Percentiles rank a stretch among this genome's conserved stretches.
phyloP scores from a whole-genome alignment of 2,797 vertebrate genomes.

The Pteropus rufus region DNA sequence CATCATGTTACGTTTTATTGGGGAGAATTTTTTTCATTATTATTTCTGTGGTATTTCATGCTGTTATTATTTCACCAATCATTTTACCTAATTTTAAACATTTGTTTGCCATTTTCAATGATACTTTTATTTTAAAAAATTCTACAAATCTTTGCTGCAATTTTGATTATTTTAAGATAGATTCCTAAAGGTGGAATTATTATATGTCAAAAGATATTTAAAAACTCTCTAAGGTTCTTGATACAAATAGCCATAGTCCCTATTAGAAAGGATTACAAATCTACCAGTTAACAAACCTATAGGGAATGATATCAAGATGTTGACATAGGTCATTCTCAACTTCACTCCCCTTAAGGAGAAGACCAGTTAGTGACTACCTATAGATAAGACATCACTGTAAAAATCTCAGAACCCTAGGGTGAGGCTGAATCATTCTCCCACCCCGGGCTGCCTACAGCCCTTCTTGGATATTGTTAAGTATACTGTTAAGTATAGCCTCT shows the following conservation, averaged over 20 bases:
- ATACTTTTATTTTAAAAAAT: not conserved
- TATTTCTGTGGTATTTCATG: not conserved
- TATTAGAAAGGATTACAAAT: not conserved
- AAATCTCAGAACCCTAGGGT: not conserved
- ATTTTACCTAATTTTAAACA: constrained; percentile 23
- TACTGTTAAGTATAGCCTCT: not conserved
- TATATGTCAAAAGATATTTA: not conserved
- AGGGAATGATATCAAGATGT: not conserved
- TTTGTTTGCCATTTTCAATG: constrained; percentile 18
- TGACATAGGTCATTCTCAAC: not conserved
- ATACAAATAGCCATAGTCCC: not conserved
- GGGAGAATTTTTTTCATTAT: not conserved
- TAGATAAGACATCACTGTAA: not conserved
- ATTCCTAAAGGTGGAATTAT: not conserved
- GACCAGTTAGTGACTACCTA: not conserved
- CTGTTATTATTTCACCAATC: not conserved
- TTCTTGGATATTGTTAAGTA: not conserved
- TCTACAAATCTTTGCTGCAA: not conserved
- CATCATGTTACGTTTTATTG: not conserved
- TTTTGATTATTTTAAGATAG: constrained; percentile 24
- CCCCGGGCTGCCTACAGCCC: not conserved
- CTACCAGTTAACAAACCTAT: not conserved
- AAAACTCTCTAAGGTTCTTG: not conserved
- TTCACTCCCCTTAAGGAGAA: not conserved
- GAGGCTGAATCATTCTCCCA: not conserved